Percentiles rank a stretch among this genome's conserved stretches.
These are phyloP conservation scores for Gonatopus flavifemur DNA, from an alignment of 1,140 invertebrate genomes.

Conservation along the genomic window DNA sequence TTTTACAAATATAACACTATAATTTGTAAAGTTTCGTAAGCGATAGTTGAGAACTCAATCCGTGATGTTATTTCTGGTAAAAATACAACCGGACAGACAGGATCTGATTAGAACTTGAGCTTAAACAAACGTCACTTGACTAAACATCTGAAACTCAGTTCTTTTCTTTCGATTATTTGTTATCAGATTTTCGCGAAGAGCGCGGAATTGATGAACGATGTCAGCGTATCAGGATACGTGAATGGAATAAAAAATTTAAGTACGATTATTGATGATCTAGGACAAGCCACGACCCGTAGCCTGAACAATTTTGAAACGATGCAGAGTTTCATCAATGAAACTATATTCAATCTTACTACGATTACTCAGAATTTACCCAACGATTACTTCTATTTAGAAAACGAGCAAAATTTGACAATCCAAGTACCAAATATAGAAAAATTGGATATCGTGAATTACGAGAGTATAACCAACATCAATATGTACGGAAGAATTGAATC, in stretches of 20 bases:
- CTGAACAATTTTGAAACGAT: neutral
- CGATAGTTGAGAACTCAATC: too few species aligned
- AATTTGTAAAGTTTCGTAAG: too few species aligned
- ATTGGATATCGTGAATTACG: constrained; percentile 9
- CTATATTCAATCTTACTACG: neutral
- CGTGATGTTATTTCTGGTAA: neutral
- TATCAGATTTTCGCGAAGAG: constrained; percentile 30
- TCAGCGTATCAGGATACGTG: constrained; percentile 13
- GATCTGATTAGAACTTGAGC: too few species aligned
- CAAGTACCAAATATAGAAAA: constrained; percentile 18
- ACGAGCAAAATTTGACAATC: constrained; percentile 23
- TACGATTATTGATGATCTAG: neutral
- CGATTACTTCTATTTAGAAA: constrained; percentile 31
- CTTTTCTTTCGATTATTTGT: constrained; percentile 8
- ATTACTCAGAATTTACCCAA: constrained; percentile 7
- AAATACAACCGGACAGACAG: too few species aligned
- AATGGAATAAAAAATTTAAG: constrained; percentile 14
- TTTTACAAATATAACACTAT: constrained; percentile 7
- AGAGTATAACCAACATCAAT: constrained; percentile 20
- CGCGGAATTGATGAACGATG: constrained; percentile 10
- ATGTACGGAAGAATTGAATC: constrained; percentile 24
- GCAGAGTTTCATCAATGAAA: neutral
- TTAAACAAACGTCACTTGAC: too few species aligned
- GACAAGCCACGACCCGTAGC: neutral
- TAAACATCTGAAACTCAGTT: too few species aligned